phyloP scores from a whole-genome alignment of 1,140 invertebrate genomes.

The Tribolium castaneum region DNA sequence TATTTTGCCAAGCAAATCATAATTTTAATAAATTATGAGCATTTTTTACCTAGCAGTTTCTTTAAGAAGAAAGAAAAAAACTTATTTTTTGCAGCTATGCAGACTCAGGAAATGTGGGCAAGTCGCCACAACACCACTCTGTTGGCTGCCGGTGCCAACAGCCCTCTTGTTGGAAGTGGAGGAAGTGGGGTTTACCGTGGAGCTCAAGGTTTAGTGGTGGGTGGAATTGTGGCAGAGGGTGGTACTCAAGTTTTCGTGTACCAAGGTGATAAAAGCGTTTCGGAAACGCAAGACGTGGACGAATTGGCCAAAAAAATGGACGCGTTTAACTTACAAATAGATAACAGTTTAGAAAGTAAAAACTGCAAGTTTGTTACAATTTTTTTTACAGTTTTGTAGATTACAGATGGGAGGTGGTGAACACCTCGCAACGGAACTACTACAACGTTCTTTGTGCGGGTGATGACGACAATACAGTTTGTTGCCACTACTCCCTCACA shows the following conservation, averaged over 20 bases:
- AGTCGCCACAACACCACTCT: constrained; percentile 65
- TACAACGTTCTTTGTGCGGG: neutral
- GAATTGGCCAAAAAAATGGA: constrained; percentile 33
- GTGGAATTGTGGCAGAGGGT: constrained; percentile 18
- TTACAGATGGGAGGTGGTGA: neutral
- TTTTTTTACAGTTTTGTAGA: neutral
- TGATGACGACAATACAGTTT: neutral
- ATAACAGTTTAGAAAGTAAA: constrained; percentile 18
- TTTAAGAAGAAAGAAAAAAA: no score
- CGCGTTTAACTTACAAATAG: constrained; percentile 18
- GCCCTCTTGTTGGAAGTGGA: constrained; percentile 60
- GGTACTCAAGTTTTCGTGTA: constrained; percentile 5
- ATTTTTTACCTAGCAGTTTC: no score
- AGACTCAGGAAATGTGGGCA: constrained; percentile 67
- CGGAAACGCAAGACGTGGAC: constrained; percentile 32
- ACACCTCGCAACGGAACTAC: neutral
- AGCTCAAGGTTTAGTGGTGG: neutral
- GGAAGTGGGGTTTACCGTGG: constrained; percentile 64
- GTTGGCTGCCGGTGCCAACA: constrained; percentile 67
- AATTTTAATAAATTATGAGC: no score
- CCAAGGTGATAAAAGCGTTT: neutral
- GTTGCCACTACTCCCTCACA: neutral
- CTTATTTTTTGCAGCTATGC: constrained; percentile 58
- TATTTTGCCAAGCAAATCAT: no score
- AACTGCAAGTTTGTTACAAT: neutral